Evolutionary conservation across 2,888 invertebrate species (phyloP).

Genomic region (Andrena camellia): DNA sequence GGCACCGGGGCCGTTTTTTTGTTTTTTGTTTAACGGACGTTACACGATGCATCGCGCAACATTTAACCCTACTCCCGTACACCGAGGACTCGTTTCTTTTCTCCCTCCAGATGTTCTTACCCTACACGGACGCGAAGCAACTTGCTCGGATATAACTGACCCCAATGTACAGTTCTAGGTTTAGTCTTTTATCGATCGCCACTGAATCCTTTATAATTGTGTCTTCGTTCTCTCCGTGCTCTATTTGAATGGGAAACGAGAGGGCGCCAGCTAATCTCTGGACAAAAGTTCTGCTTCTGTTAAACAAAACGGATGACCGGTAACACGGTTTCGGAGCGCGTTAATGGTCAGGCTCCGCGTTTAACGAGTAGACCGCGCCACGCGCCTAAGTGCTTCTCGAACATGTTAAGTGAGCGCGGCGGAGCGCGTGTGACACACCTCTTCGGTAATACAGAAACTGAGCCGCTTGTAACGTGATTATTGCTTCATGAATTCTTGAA

Average conservation of each 20-base stretch:
- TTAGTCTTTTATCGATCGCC: constrained; percentile 40
- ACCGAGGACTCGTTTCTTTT: background rate
- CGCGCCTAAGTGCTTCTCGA: background rate
- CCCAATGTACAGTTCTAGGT: constrained; percentile 28
- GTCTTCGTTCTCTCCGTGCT: constrained; percentile 14
- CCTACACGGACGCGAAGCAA: constrained; percentile 1
- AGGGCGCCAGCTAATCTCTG: background rate
- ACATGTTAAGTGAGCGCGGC: background rate
- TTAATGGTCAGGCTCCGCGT: background rate
- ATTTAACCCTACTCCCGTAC: background rate
- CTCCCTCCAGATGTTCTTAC: background rate
- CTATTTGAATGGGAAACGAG: background rate
- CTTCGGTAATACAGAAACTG: background rate
- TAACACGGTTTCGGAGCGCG: background rate
- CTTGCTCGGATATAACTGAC: constrained; percentile 28
- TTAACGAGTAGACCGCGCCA: background rate
- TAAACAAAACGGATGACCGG: background rate
- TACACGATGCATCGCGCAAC: background rate
- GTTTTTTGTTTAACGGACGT: background rate
- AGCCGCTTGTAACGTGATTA: background rate
- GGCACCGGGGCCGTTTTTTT: background rate
- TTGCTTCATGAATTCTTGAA: background rate
- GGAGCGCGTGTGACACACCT: background rate
- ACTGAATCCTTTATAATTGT: constrained; percentile 8
- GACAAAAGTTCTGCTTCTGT: background rate